Evolutionary conservation across 2,888 invertebrate species (phyloP).

Genomic region (Celastrina argiolus): DNA sequence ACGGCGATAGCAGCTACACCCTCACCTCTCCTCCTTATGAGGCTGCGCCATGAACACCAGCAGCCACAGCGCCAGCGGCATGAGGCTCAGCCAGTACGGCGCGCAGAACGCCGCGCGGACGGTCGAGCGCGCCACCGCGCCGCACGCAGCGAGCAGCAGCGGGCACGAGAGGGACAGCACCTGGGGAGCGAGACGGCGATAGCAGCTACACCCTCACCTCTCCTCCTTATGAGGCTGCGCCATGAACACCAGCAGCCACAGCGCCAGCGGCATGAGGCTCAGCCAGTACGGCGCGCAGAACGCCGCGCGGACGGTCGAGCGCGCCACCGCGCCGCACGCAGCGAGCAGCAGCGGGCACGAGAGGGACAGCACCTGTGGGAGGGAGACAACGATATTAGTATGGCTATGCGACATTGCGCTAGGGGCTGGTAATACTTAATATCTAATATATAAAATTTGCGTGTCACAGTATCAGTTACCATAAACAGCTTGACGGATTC

Average conservation of each 20-base stretch:
- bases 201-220: conserved; percentile 52
- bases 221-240: conserved; percentile 95
- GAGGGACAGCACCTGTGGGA: conserved; percentile 79
- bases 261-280: conserved; percentile 85
- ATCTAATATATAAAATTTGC: no score
- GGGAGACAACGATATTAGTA: background rate
- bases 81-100: conserved; percentile 86
- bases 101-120: conserved; percentile 83
- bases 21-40: conserved; percentile 86
- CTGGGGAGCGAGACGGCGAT: conserved; percentile 51
- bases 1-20: background rate
- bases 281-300: conserved; percentile 86
- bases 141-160: conserved; percentile 74
- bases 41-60: no score
- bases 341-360: conserved; percentile 77
- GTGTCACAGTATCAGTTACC: no score
- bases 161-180: conserved; percentile 81
- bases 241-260: conserved; percentile 95
- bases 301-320: conserved; percentile 82
- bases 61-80: conserved; percentile 93
- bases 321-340: conserved; percentile 72
- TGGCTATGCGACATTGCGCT: conserved; percentile 66
- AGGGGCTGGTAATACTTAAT: no score
- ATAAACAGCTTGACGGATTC: no score
- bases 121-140: conserved; percentile 78